A percentile compares a stretch with the other conserved stretches of the same genome.
These are phyloP conservation scores for Platyscapa corneri DNA, from an alignment of 1,140 invertebrate species.

Conservation along the genomic window DNA sequence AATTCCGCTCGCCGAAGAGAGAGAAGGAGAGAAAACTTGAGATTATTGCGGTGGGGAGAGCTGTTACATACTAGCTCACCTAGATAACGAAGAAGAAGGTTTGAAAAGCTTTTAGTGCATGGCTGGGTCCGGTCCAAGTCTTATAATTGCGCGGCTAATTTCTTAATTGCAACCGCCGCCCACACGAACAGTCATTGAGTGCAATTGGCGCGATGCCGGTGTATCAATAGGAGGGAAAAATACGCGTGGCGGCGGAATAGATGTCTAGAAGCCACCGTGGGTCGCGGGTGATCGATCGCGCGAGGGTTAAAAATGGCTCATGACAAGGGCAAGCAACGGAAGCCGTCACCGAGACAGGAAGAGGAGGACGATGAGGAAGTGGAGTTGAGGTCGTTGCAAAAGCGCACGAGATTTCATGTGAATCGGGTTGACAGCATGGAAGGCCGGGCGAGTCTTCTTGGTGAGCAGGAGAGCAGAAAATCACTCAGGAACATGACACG, in stretches of 20 bases:
- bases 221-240: constrained; percentile 23
- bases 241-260: neutral
- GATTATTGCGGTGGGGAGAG: neutral
- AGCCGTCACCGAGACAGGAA: neutral
- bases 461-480: constrained; percentile 70
- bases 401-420: constrained; percentile 77
- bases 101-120: neutral
- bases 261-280: neutral
- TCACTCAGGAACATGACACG: constrained; percentile 87
- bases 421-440: constrained; percentile 76
- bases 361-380: constrained; percentile 64
- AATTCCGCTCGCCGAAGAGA: neutral
- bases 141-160: constrained; percentile 32
- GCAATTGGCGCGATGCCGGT: constrained; percentile 2
- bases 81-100: neutral
- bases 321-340: constrained; percentile 54
- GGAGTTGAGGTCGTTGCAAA: constrained; percentile 64
- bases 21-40: too few relatives aligned
- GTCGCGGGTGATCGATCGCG: neutral
- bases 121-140: neutral
- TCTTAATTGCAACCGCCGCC: constrained; percentile 37
- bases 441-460: constrained; percentile 69
- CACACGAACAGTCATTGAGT: neutral
- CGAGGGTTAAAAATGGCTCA: neutral
- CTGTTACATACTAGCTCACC: neutral